Evolutionary conservation across 2,113 vertebrate species (phyloP), one percentile per base, ranked within the genome.

Genomic region (Pollachius pollachius): DNA sequence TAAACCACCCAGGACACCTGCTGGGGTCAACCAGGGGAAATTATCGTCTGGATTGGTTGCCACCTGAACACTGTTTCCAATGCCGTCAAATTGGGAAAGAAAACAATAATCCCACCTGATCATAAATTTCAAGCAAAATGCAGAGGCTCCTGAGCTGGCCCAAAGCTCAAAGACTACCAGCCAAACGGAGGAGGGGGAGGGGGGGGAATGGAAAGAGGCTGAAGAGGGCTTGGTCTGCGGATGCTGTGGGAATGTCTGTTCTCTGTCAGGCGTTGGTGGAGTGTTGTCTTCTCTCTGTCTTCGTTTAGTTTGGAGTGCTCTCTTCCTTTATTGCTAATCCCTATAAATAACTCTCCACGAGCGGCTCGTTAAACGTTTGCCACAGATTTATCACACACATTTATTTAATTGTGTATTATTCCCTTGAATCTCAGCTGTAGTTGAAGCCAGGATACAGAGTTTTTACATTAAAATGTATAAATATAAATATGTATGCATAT

Each of bases 1-100:
- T 67, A 30, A 79, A 71, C 64, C 58, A 78, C 41, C 67, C 3
- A 23, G 61, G 58, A 69, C 82, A 85, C 88, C 87, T 85, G 89
- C 85, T 76, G 87, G 85, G 82, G 73, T 87, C n/a, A 82, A 89
- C 81, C 68, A 76, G 76, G 62, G 64, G 70, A 68, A 78, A 78
- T 66, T 74, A 76, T 85, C 63, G 68, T 71, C 72, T 81, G 81
- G 68, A 71, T 86, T 79, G 72, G 82, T 64, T 81, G 83, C 69
- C 52, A 9, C 65, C 60, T 59, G 52, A 69, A 67, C 66, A 78
- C 78, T 83, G 85, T 88, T 88, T 88, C 81, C 65, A 58, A 87
- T 13, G 41, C 2, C 41, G 41, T 48, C 41, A 13, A 48, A 48
- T 7, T 7, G 41, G 41, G 6, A 48, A 48, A 13, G 11, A 48